phyloP scores from a whole-genome alignment of 2,113 vertebrate species.

The Ciconia stormi region DNA sequence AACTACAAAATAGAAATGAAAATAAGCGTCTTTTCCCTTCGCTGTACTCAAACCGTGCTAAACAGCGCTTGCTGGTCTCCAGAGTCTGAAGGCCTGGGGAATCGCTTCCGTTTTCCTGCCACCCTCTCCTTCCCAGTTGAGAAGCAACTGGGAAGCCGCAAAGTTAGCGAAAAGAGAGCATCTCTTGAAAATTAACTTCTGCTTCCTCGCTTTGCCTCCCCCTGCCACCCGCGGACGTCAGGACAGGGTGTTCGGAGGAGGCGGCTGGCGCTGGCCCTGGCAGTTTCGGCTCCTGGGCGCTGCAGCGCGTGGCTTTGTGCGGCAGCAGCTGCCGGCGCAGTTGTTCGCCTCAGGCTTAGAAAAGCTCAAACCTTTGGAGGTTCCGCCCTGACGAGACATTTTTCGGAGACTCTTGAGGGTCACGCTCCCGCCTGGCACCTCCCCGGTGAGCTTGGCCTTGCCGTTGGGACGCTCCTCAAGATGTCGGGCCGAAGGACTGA shows the following conservation, averaged over 20 bases:
- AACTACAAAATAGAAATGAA: not conserved
- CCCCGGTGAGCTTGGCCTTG: not conserved
- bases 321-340: not conserved
- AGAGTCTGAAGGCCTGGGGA: not conserved
- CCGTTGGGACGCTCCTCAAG: not conserved
- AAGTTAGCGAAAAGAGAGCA: not conserved
- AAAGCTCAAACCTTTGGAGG: not conserved
- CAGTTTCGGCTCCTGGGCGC: not conserved
- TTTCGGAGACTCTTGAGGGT: not conserved
- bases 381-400: not conserved
- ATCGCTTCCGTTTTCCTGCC: not conserved
- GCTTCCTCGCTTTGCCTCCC: not conserved
- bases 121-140: not conserved
- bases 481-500: fast-evolving
- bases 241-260: not conserved
- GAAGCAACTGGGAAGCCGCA: not conserved
- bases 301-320: not conserved
- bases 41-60: not conserved
- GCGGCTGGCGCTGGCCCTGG: not conserved
- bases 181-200: not conserved
- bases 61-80: not conserved
- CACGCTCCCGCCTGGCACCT: not conserved
- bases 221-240: not conserved
- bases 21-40: not conserved
- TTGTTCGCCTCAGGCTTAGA: not conserved